Percentiles rank a stretch among this genome's conserved stretches.
Evolutionary conservation across 2,888 invertebrate genomes (phyloP).

Genomic region (Julus scandinavius): DNA sequence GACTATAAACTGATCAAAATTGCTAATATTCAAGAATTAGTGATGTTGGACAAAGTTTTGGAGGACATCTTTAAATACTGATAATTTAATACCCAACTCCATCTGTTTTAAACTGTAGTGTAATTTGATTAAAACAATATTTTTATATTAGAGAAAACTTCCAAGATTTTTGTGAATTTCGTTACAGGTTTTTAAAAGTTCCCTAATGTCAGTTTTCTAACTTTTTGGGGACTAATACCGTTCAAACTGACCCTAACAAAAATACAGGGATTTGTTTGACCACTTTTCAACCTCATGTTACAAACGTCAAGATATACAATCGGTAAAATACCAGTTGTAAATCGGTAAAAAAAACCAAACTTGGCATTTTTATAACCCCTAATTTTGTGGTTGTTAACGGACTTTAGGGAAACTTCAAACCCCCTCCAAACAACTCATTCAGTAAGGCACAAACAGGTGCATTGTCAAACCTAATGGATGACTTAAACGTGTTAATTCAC

Average conservation of each 20-base stretch:
- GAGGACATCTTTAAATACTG: too few relatives aligned
- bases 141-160: not conserved
- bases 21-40: too few relatives aligned
- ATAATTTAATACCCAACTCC: too few relatives aligned
- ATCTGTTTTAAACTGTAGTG: too few relatives aligned
- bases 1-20: too few relatives aligned
- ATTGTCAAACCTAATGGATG: slow-evolving; percentile 3
- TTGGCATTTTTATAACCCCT: slow-evolving; percentile 12
- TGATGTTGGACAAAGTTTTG: too few relatives aligned
- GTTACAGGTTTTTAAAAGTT: not conserved
- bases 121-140: too few relatives aligned
- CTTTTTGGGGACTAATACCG: not conserved
- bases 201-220: not conserved
- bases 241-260: not conserved
- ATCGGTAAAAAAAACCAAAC: not conserved
- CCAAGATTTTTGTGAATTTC: not conserved
- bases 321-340: not conserved
- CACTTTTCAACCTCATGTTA: slow-evolving; percentile 18
- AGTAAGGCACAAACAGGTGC: not conserved
- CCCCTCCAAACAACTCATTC: slow-evolving; percentile 20
- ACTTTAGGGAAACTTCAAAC: not conserved
- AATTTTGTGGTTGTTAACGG: slow-evolving; percentile 8
- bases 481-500: not conserved
- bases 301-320: not conserved
- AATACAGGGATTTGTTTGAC: slow-evolving; percentile 1